A percentile compares a stretch with the other conserved stretches of the same genome.
Evolutionary conservation across 2,888 invertebrate species (phyloP).

Genomic region (Apocheima hispidaria): DNA sequence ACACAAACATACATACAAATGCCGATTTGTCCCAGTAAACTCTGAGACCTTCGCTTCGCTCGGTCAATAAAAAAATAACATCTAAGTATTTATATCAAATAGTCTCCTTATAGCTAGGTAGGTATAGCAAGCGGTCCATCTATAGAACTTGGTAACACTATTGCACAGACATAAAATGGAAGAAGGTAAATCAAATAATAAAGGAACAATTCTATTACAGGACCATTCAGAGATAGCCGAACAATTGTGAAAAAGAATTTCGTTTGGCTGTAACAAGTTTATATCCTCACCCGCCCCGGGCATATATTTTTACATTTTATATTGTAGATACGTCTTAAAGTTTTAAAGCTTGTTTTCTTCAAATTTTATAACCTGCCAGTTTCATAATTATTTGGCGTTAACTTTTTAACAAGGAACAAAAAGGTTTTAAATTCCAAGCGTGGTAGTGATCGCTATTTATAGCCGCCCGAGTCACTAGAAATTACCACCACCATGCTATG

Average conservation of each 20-base stretch:
- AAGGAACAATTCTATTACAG: slow-evolving; percentile 79
- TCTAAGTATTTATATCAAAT: too few relatives aligned
- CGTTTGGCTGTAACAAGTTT: slow-evolving; percentile 55
- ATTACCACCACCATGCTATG: too few relatives aligned
- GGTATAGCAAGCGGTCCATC: slow-evolving; percentile 48
- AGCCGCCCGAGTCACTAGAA: too few relatives aligned
- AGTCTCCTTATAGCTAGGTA: too few relatives aligned
- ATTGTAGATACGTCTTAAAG: slow-evolving; percentile 12
- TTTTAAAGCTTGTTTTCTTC: slow-evolving; percentile 27
- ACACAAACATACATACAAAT: too few relatives aligned
- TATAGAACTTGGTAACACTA: slow-evolving; percentile 66
- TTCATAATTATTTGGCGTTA: too few relatives aligned
- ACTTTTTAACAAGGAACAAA: too few relatives aligned
- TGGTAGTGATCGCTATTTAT: too few relatives aligned
- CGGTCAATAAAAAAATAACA: too few relatives aligned
- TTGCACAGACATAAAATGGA: slow-evolving; percentile 75
- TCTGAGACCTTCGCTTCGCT: too few relatives aligned
- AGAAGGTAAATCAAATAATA: slow-evolving; percentile 82
- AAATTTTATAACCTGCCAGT: neutral
- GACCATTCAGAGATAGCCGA: slow-evolving; percentile 70
- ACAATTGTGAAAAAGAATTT: slow-evolving; percentile 71
- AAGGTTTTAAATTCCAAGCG: too few relatives aligned
- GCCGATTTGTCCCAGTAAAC: too few relatives aligned
- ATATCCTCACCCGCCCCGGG: slow-evolving; percentile 30
- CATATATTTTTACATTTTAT: slow-evolving; percentile 37